phyloP scores from a whole-genome alignment of 2,797 vertebrate genomes.

The Falco peregrinus region DNA sequence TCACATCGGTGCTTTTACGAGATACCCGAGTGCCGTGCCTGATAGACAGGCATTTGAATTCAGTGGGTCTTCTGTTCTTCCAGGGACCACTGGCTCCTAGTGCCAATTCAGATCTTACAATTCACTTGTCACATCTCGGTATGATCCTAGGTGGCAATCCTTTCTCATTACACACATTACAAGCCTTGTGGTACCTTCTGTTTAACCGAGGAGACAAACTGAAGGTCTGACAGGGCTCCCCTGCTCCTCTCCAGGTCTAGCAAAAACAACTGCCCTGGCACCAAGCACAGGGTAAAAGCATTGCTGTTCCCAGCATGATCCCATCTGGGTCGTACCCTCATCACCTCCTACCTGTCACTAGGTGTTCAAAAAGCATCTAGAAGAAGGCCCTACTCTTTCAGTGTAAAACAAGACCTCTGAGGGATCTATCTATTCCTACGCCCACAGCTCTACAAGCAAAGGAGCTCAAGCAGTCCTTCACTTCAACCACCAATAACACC shows the following conservation, averaged over 20 bases:
- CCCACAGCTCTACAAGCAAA: background rate
- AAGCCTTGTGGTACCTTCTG: background rate
- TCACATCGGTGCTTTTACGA: background rate
- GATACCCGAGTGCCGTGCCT: accelerated
- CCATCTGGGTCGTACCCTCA: background rate
- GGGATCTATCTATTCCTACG: background rate
- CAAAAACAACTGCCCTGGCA: background rate
- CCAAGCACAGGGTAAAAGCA: background rate
- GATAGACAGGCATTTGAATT: background rate
- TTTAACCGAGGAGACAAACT: background rate
- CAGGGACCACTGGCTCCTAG: background rate
- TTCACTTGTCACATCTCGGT: background rate
- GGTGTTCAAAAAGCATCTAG: background rate
- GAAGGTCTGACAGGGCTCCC: background rate
- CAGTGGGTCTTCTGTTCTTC: background rate
- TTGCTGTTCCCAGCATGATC: background rate
- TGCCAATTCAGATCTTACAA: background rate
- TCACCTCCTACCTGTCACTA: background rate
- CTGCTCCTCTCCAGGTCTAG: background rate
- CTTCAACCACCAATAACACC: background rate
- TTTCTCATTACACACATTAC: background rate
- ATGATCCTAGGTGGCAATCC: background rate
- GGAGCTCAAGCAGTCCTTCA: background rate
- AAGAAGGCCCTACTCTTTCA: background rate
- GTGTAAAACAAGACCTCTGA: background rate